Base-by-base conservation (phyloP, 1,140 invertebrate species). In the Leptinotarsa lineolata region DNA sequence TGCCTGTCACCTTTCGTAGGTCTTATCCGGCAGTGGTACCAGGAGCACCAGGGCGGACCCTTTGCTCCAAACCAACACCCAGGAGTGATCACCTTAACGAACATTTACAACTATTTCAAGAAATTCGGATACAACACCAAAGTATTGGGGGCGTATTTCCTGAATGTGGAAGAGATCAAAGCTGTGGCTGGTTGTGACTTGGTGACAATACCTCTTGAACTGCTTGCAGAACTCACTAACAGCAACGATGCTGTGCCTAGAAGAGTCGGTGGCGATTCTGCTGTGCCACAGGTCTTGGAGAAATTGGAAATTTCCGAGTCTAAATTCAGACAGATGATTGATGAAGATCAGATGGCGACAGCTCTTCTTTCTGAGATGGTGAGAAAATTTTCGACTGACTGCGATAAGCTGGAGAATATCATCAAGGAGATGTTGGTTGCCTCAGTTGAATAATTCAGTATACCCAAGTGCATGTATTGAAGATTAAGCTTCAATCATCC, bases 271-370 rank as follows among this genome's bases (percentile, higher is more conserved):
- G 16, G 22, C 4, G 21, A 48, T 8, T 44, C 66, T 1, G 6
- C 45, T 45, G 15, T n/a, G 2, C 8, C 39, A 12, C 15, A 16
- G 3, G 0, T 15, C 11, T 59, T 58, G 68, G 20, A 70, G 18
- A 58, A 58, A 59, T 16, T 70, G 18, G 48, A 59, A 16, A 1
- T 70, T 2, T 15, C 46, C 21, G 68, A 70, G 22, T 45, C 68
- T 24, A 60, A 30, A 2, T 60, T 70, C 21, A 70, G 68, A 30
- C 59, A 48, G 54, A 11, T 70, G 54, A 30, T 70, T 21, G 59
- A 70, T 44, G 68, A 70, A 18, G 54, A 70, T 70, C 13, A 60
- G 30, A 70, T 70, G 68, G 54, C 68, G 16, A 60, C 68, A 59
- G 58, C 16, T 16, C n/a, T 59, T n/a, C 68, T 70, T 18, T 24